A percentile compares a stretch with the other conserved stretches of the same genome.
phyloP scores from a whole-genome alignment of 92 coral and sea anemone species.

The Palythoa heliodiscus region DNA sequence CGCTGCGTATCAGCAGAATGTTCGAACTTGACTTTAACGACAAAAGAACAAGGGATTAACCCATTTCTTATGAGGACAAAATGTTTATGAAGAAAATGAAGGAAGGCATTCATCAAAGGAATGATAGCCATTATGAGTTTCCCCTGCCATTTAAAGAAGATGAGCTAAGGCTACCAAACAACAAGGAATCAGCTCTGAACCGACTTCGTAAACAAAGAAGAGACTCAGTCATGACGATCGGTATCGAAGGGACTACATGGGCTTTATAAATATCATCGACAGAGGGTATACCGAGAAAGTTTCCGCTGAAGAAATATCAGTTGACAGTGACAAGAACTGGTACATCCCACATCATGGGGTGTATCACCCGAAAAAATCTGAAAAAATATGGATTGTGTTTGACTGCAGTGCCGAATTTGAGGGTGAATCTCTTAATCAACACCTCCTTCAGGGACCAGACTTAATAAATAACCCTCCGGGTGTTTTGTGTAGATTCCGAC shows the following conservation, averaged over 20 bases:
- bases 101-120: neutral
- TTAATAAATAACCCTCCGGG: too few species aligned
- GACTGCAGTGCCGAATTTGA: neutral
- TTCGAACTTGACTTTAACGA: neutral
- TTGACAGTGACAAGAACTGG: constrained; percentile 40
- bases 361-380: too few species aligned
- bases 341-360: constrained; percentile 36
- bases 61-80: neutral
- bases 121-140: constrained; percentile 39
- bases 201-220: constrained; percentile 9
- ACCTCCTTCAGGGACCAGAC: neutral
- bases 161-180: too few species aligned
- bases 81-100: too few species aligned
- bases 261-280: too few species aligned
- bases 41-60: neutral
- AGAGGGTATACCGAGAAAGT: too few species aligned
- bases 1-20: too few species aligned
- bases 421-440: constrained; percentile 44
- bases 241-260: too few species aligned
- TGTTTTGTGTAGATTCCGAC: too few species aligned
- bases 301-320: constrained; percentile 20
- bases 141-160: too few species aligned
- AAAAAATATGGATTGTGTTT: too few species aligned
- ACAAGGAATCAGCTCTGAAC: constrained; percentile 45
- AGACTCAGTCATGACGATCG: too few species aligned